These are phyloP conservation scores for Imbricaverruca yamaguchii DNA, from an alignment of 2,888 invertebrate species.

Conservation along the genomic window DNA sequence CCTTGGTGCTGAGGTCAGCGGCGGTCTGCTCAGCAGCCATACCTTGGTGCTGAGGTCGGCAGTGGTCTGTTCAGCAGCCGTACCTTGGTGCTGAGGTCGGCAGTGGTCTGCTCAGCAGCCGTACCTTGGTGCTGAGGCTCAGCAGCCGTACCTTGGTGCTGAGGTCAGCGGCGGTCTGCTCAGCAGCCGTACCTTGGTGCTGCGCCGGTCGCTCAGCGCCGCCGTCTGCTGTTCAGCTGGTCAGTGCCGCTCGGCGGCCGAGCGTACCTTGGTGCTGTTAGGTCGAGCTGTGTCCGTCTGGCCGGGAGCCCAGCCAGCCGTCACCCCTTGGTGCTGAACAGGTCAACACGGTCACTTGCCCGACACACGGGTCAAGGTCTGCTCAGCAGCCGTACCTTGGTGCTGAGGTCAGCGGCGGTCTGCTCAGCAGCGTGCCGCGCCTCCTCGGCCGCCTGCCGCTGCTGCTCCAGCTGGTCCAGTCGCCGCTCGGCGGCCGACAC, in stretches of 20 bases:
- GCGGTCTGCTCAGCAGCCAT: neutral
- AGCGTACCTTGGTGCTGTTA: no score
- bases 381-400: conserved; percentile 14
- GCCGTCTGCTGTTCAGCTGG: conserved; percentile 16
- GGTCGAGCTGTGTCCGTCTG: no score
- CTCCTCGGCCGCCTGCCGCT: conserved; percentile 21
- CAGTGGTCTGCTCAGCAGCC: neutral
- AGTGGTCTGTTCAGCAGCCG: neutral
- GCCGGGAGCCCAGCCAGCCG: no score
- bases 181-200: neutral
- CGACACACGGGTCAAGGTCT: no score
- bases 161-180: no score
- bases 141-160: no score
- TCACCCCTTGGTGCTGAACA: no score
- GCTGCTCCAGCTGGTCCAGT: conserved; percentile 16
- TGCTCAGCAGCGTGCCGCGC: neutral
- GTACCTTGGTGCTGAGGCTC: no score
- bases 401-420: neutral
- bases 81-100: conserved; percentile 5
- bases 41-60: neutral
- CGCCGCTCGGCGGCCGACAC: conserved; percentile 20
- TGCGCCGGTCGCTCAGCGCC: conserved; percentile 2
- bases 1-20: neutral
- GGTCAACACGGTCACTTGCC: no score
- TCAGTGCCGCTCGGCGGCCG: conserved; percentile 15